Evolutionary conservation across 2,113 vertebrate species (phyloP), one percentile per base, ranked within the genome.

Genomic region (Pogonocichla stellata): DNA sequence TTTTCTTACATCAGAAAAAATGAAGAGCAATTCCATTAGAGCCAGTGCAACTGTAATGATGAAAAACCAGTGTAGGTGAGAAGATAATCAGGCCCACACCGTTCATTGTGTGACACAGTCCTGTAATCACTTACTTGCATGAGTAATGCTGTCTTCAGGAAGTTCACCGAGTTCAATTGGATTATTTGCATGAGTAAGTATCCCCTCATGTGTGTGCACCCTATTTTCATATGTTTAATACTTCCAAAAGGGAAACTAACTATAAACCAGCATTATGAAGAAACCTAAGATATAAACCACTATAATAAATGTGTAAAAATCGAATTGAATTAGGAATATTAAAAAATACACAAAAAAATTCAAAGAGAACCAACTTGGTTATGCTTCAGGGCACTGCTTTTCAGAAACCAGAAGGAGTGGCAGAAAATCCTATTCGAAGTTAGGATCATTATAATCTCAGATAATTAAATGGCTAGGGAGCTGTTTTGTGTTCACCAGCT

Each of bases 101-200:
- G 6, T 61, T 94, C 94, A 86, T 94, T 47, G 92, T 96, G 65
- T 88, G 94, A 86, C 82, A 95, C 71, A 93, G 85, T 90, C 79
- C 90, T 95, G 75, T 96, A 96, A 96, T 92, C 87, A 92, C 85
- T 96, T 95, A 93, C 94, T 96, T 97, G 95, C 88, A 93, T 96
- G 93, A 95, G 88, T 94, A 96, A 95, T 96, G 79, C 56, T 90
- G 85, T 96, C 92, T 96, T 95, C 85, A 96, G 94, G 90, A 97
- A 95, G 94, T 97, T 96, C 96, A 96, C 73, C 0, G 19, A 94
- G 93, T 95, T 97, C 93, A 94, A 94, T 96, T 91, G 78, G 90
- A 96, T 94, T 94, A 97, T 94, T 92, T 95, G 81, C 92, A 95
- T 95, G 94, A 96, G 90, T 97, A 96, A 96, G 93, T 78, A 93